Evolutionary conservation across 2,113 vertebrate genomes (phyloP), one percentile per base, ranked within the genome.

Genomic region (Gymnogyps californianus): DNA sequence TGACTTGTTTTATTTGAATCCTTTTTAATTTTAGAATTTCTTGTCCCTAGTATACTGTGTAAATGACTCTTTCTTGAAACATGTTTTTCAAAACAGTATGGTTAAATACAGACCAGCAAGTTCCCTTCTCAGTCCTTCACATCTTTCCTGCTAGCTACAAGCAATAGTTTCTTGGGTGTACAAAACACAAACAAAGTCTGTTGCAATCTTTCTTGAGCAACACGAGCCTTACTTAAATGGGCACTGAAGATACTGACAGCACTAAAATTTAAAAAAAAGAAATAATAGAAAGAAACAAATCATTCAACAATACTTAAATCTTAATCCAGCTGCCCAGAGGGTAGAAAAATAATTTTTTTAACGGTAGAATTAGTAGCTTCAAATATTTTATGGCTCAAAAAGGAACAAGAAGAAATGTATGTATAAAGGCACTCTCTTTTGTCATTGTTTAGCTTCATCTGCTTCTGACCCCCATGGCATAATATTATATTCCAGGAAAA

Each of bases 21-120:
- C 36, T 90, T 97, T 96, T 95, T 95, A 89, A 96, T 96, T 96
- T 93, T 42, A 84, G 40, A 85, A 82, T 83, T 82, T 93, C 19
- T 83, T 87, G 22, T 87, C 79, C 34, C 92, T 87, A 79, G 75
- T 94, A 97, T 97, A 95, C 93, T 83, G 61, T 89, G 54, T 91
- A 97, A 97, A 96, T 80, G 10, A 93, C 42, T 64, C 19, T 77
- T 87, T 74, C 58, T 87, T 80, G 58, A 65, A 82, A n/a, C 0
- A 0, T 42, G 11, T 69, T 93, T 93, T 87, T 80, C 72, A 92
- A 64, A 92, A 83, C 16, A 75, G 16, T 24, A 28, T 1, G 2
- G 54, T 80, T 93, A 91, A 90, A 91, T 71, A 67, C 40, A 83
- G 77, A 59, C 10, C 36, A 83, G 20, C 10, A 54, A 86, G 51